Evolutionary conservation across 2,888 invertebrate genomes (phyloP), one percentile per base, ranked within the genome.

Genomic region (Calameuta pallipes): DNA sequence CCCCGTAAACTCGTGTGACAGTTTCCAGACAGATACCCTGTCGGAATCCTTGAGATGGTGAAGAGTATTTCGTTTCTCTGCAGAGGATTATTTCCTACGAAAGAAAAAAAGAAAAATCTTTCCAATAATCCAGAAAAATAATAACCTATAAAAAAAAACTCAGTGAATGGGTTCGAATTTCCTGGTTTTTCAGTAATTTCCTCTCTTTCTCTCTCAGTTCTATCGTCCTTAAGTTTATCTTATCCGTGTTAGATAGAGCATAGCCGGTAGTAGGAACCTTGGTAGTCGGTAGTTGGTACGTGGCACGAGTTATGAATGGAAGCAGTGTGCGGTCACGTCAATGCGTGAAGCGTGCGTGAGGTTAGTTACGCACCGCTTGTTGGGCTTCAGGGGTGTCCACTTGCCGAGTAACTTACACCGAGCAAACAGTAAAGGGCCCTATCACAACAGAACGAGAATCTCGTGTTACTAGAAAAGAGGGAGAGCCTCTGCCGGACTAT

Each of bases 291-390:
- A 56, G 56, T 56, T 56, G 56, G 56, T 56, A 78, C 79, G 74
- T 30, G 74, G 35, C 74, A 79, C 81, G 81, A 84, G 84, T 89
- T 86, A 90, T 89, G 90, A 90, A 90, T 90, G 90, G 85, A 88
- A 82, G 82, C 87, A 88, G 88, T 90, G 87, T 90, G 87, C 86
- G 84, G 86, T 86, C 85, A 86, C 87, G 87, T 87, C 86, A 85
- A 87, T 88, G 87, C 88, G 88, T 85, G 88, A 88, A 87, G 87
- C 88, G 88, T 88, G 88, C 87, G 88, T 86, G 88, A 90, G 90
- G 88, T 90, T 90, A 90, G 90, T 90, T 90, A 90, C 89, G 90
- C 90, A 87, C 87, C 87, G 89, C 87, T 89, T 88, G 86, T 83
- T 83, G 80, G 83, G 87, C 87, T 88, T 86, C 87, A 84, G 87